Conservation (phyloP, 1,140 invertebrate species). For the Ganaspis sp. region DNA sequence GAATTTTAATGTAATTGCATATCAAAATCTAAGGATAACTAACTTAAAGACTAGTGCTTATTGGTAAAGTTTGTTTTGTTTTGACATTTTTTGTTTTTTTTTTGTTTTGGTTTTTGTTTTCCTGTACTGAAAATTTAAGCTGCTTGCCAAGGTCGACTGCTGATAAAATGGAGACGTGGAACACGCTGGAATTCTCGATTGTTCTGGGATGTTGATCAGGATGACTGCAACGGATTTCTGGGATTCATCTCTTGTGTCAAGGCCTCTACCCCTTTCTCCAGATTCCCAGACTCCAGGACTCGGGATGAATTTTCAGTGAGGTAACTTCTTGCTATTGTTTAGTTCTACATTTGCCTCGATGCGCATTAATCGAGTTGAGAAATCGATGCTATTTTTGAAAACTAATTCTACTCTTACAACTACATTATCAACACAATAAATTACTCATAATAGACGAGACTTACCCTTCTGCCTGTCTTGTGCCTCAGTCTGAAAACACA, state of each 20-base stretch:
- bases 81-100: background rate
- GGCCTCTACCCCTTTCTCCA: background rate
- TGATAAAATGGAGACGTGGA: background rate
- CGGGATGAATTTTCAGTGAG: background rate
- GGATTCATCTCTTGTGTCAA: background rate
- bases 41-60: constrained; percentile 73
- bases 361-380: constrained; percentile 30
- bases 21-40: constrained; percentile 71
- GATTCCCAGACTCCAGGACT: background rate
- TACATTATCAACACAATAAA: constrained; percentile 33
- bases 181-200: background rate
- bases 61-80: constrained; percentile 44
- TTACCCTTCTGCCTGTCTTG: constrained; percentile 73
- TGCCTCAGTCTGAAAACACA: constrained; percentile 65
- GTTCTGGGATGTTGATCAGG: background rate
- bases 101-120: background rate
- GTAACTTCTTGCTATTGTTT: constrained; percentile 4
- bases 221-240: background rate
- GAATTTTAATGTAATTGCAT: constrained; percentile 69
- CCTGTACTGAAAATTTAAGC: background rate
- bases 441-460: constrained; percentile 49
- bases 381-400: constrained; percentile 25
- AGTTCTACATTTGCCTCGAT: constrained; percentile 24
- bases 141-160: background rate
- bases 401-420: background rate